Percentiles rank a stretch among this genome's conserved stretches.
These are phyloP conservation scores for Didymodactylos carnosus DNA, from an alignment of 2,888 invertebrate genomes.

Conservation along the genomic window DNA sequence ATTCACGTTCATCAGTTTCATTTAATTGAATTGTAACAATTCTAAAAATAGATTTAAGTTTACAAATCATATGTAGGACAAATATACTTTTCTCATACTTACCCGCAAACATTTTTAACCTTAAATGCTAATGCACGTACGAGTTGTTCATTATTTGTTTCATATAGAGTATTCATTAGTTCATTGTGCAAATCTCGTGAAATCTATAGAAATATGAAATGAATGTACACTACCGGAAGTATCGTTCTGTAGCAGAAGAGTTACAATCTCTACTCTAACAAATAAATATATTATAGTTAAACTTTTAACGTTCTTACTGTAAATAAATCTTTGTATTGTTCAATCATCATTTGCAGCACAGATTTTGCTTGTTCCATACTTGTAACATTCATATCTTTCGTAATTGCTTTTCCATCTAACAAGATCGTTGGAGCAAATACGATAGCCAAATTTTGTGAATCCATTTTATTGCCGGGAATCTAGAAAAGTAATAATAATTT, in stretches of 20 bases:
- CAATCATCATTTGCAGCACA: background rate
- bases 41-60: background rate
- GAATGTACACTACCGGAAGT: background rate
- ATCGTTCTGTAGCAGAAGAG: too few species aligned
- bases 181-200: background rate
- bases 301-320: background rate
- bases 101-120: background rate
- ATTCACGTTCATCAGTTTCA: background rate
- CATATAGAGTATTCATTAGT: background rate
- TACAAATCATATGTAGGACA: background rate
- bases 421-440: conserved; percentile 79
- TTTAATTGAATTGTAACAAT: background rate
- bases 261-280: too few species aligned
- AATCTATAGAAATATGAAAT: background rate
- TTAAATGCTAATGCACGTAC: background rate
- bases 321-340: background rate
- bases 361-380: background rate
- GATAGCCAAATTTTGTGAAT: conserved; percentile 69
- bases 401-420: conserved; percentile 25
- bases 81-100: background rate
- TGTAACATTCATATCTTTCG: background rate
- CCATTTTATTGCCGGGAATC: conserved; percentile 75
- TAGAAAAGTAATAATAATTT: too few species aligned
- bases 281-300: background rate
- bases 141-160: background rate